Conservation (phyloP, 2,113 vertebrate species). For the Megaptera novaeangliae region DNA sequence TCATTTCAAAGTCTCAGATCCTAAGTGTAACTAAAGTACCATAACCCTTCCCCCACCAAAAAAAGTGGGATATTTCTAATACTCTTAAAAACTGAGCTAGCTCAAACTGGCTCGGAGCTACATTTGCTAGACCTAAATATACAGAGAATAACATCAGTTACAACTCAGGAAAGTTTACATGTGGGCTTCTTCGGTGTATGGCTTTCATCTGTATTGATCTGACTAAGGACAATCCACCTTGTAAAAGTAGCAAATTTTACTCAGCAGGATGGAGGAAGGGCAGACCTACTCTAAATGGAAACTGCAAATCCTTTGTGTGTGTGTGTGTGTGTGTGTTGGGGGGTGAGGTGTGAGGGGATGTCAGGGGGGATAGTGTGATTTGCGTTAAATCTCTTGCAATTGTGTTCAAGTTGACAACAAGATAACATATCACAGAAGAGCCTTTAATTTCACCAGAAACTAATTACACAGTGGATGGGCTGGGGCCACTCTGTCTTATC, state of each 20-base stretch:
- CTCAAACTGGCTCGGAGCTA: neutral
- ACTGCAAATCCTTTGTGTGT: neutral
- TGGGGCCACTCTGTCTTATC: conserved; percentile 44
- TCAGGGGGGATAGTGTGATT: neutral
- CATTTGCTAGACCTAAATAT: neutral
- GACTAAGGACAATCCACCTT: neutral
- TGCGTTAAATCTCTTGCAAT: conserved; percentile 49
- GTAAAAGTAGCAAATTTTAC: conserved; percentile 20
- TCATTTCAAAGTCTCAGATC: conserved; percentile 39
- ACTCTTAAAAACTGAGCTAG: conserved; percentile 2
- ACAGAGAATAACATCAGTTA: neutral
- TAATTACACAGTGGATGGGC: conserved; percentile 71
- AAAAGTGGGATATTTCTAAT: neutral
- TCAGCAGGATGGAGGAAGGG: neutral
- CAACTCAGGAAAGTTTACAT: neutral
- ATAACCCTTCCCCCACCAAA: neutral
- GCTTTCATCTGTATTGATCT: neutral
- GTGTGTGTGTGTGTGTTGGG: neutral
- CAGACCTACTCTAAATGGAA: neutral
- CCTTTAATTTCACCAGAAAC: conserved; percentile 75
- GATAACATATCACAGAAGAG: conserved; percentile 49
- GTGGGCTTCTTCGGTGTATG: neutral
- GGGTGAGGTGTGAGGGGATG: neutral
- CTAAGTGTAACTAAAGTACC: neutral
- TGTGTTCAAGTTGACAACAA: conserved; percentile 55